phyloP scores from a whole-genome alignment of 1,140 invertebrate genomes.

The Euglossa dilemma region DNA sequence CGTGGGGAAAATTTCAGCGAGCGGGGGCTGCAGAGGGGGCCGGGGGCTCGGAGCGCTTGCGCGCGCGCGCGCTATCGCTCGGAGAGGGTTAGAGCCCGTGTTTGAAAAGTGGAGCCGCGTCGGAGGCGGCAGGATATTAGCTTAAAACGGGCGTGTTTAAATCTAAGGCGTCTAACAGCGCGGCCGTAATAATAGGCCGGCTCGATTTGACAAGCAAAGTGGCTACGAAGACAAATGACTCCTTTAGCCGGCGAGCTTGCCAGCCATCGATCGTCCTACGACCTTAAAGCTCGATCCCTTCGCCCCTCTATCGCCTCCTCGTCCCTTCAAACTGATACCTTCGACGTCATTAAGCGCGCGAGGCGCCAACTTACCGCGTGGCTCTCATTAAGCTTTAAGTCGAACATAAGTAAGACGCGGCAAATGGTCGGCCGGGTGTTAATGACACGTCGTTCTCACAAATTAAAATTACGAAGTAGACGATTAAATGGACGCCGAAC shows the following conservation, averaged over 20 bases:
- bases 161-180: conserved; percentile 60
- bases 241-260: conserved; percentile 50
- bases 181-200: conserved; percentile 55
- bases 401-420: conserved; percentile 58
- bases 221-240: conserved; percentile 73
- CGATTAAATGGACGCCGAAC: conserved; percentile 39
- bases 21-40: too few relatives aligned
- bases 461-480: conserved; percentile 54
- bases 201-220: conserved; percentile 72
- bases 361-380: conserved; percentile 41
- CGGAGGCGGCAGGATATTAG: conserved; percentile 54
- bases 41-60: not conserved
- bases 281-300: conserved; percentile 50
- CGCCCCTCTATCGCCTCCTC: conserved; percentile 23
- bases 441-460: conserved; percentile 49
- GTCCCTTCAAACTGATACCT: conserved; percentile 48
- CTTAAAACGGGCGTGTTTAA: conserved; percentile 59
- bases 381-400: conserved; percentile 60
- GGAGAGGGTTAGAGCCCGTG: conserved; percentile 41
- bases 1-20: not conserved
- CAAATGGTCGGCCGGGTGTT: conserved; percentile 45
- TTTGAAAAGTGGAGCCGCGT: conserved; percentile 27
- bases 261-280: conserved; percentile 60
- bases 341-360: conserved; percentile 62
- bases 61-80: not conserved